These are phyloP conservation scores for Pipa parva DNA, from an alignment of 2,113 vertebrate species.

Conservation along the genomic window DNA sequence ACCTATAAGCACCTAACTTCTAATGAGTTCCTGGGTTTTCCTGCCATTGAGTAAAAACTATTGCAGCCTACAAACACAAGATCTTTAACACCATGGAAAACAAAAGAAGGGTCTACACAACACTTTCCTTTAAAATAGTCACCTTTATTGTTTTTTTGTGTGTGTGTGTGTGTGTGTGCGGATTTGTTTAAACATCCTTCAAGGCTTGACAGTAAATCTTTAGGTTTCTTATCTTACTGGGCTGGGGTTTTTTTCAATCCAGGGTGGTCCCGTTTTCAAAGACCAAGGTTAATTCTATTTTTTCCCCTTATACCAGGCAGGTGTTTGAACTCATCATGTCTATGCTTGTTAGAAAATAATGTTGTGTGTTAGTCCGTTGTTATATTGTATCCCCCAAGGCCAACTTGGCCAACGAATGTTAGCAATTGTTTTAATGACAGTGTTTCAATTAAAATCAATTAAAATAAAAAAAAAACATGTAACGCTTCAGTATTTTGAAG, in stretches of 20 bases:
- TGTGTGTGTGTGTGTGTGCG: too few species aligned
- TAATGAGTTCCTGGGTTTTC: too few species aligned
- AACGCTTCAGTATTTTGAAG: not conserved
- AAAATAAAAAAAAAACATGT: too few species aligned
- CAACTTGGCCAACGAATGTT: not conserved
- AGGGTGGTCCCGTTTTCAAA: not conserved
- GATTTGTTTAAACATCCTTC: not conserved
- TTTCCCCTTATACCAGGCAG: not conserved
- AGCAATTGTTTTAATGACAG: not conserved
- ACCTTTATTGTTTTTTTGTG: too few species aligned
- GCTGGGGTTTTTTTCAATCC: not conserved
- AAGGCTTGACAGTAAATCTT: not conserved
- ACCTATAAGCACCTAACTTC: too few species aligned
- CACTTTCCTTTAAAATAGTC: too few species aligned
- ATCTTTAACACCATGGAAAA: too few species aligned
- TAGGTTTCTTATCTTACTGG: not conserved
- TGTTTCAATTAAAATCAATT: too few species aligned
- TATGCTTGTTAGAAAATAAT: not conserved
- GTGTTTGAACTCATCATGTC: not conserved
- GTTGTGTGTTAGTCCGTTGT: not conserved
- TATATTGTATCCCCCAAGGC: not conserved
- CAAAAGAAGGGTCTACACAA: too few species aligned
- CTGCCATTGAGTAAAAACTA: too few species aligned
- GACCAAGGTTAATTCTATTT: not conserved
- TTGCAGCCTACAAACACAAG: too few species aligned